A percentile compares a stretch with the other conserved stretches of the same genome.
These are phyloP conservation scores for Leucopsar rothschildi DNA, from an alignment of 2,113 vertebrate species.

Conservation along the genomic window DNA sequence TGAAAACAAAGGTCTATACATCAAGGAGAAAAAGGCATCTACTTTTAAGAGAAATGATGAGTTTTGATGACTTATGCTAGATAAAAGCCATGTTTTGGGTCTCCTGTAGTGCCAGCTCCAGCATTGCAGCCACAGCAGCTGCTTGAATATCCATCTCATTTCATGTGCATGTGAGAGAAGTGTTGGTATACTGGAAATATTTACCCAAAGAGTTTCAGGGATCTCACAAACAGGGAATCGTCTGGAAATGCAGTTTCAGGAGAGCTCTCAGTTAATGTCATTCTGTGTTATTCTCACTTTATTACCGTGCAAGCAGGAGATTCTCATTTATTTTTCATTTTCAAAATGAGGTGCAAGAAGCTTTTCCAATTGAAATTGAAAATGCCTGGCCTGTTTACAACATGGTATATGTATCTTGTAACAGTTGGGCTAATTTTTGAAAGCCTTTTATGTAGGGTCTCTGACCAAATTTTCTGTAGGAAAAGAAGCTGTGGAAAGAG, in stretches of 20 bases:
- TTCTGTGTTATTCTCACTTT: neutral
- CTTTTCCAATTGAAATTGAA: slow-evolving; percentile 6
- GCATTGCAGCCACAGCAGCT: neutral
- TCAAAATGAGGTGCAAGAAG: neutral
- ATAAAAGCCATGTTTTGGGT: neutral
- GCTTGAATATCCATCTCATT: neutral
- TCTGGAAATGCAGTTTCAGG: neutral
- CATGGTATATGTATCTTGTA: neutral
- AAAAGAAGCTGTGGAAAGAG: neutral
- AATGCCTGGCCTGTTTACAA: neutral
- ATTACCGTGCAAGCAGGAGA: neutral
- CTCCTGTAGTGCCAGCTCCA: neutral
- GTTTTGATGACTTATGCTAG: neutral
- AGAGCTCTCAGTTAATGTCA: neutral
- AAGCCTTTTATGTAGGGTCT: neutral
- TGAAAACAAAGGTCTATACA: neutral
- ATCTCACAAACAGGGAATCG: neutral
- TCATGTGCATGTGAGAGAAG: neutral
- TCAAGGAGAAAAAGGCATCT: neutral
- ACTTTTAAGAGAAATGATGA: neutral
- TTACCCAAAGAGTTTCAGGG: neutral
- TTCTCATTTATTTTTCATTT: neutral
- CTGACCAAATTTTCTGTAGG: neutral
- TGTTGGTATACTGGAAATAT: neutral
- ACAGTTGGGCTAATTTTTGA: slow-evolving; percentile 27